A percentile compares a stretch with the other conserved stretches of the same genome.
Conservation (phyloP, 92 coral and sea anemone species). For the Actinostola sp. region DNA sequence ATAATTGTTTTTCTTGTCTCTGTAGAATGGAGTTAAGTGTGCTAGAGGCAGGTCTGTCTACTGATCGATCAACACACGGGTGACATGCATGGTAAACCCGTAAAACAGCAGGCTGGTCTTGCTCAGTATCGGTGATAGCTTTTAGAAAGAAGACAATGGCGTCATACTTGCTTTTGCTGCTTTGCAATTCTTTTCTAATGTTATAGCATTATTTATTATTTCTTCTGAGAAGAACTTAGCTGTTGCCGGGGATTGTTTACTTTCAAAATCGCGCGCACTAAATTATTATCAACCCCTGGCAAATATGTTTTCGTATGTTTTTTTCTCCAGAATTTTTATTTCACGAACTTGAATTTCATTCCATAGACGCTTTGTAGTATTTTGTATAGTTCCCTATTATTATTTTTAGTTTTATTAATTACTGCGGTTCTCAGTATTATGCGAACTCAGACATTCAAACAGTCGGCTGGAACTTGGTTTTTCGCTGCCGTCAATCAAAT, state of each 20-base stretch:
- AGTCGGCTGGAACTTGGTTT: too few species aligned
- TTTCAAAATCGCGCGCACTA: background rate
- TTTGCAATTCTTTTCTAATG: constrained; percentile 17
- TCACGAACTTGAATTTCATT: too few species aligned
- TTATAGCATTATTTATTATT: constrained; percentile 2
- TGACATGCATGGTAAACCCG: background rate
- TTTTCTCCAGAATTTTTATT: too few species aligned
- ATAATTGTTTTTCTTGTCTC: background rate
- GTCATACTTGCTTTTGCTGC: background rate
- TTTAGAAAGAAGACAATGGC: background rate
- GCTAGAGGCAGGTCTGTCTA: constrained; percentile 54
- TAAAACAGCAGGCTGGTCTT: constrained; percentile 23
- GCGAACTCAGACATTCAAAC: too few species aligned
- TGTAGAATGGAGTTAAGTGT: constrained; percentile 59
- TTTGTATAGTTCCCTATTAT: too few species aligned
- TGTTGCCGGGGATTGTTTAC: background rate
- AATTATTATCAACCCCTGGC: background rate
- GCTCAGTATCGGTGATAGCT: background rate
- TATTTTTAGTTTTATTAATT: too few species aligned
- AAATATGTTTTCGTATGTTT: background rate
- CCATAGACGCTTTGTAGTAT: too few species aligned
- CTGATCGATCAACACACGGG: constrained; percentile 71
- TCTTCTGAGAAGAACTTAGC: constrained; percentile 28
- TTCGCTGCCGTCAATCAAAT: too few species aligned
- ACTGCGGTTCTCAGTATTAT: too few species aligned